Evolutionary conservation across 64 coral and sea anemone genomes (phyloP).

Genomic region (Astreopora myriophthalma): DNA sequence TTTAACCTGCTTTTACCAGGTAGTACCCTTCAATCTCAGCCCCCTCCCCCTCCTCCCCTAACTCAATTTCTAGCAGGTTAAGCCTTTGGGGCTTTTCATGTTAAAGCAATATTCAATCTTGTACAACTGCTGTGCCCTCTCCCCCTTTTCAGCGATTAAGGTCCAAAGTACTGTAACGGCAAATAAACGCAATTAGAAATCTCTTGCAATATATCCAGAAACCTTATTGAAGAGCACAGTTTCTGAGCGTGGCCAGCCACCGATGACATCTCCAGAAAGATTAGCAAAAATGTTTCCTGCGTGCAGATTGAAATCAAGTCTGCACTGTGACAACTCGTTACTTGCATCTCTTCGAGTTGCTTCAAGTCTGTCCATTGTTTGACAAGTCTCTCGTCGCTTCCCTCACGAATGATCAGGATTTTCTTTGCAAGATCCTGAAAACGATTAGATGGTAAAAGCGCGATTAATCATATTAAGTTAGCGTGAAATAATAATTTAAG

Average conservation of each 20-base stretch:
- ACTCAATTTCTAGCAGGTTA: no score
- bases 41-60: no score
- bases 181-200: no score
- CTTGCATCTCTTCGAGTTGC: neutral
- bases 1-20: no score
- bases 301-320: conserved; percentile 40
- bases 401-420: conserved; percentile 50
- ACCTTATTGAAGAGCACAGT: conserved; percentile 57
- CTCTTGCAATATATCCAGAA: neutral
- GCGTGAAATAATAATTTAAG: neutral
- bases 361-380: conserved; percentile 2
- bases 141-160: no score
- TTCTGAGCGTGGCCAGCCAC: conserved; percentile 29
- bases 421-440: conserved; percentile 45
- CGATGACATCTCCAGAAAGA: conserved; percentile 58
- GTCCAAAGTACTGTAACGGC: no score
- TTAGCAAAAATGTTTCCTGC: conserved; percentile 42
- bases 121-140: no score
- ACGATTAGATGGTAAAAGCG: neutral
- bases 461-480: neutral
- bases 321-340: neutral
- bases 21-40: no score
- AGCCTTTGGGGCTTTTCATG: no score
- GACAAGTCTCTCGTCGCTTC: neutral
- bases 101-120: no score